phyloP scores from a whole-genome alignment of 2,888 invertebrate species.

The Lapara coniferarum region DNA sequence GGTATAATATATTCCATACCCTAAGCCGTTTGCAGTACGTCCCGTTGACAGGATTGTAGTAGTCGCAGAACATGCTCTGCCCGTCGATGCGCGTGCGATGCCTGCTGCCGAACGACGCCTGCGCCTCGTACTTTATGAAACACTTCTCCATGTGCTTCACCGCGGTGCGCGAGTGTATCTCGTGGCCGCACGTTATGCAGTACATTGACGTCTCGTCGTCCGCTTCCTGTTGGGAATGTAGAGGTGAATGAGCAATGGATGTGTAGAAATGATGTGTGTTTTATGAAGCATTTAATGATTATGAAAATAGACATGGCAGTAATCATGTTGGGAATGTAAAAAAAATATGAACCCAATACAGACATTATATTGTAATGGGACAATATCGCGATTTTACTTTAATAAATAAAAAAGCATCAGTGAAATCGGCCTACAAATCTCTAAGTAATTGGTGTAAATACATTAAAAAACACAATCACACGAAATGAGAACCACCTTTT shows the following conservation, averaged over 20 bases:
- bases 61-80: slow-evolving; percentile 99
- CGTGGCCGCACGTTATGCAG: slow-evolving; percentile 98
- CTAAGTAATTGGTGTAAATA: too few species aligned
- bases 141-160: slow-evolving; percentile 99
- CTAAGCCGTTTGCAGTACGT: slow-evolving; percentile 98
- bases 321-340: too few species aligned
- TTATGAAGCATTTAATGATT: too few species aligned
- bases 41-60: slow-evolving; percentile 92
- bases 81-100: slow-evolving; percentile 96
- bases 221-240: slow-evolving; percentile 59
- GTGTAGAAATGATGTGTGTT: not conserved
- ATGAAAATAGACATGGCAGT: too few species aligned
- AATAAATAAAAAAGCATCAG: too few species aligned
- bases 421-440: too few species aligned
- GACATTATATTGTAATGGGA: too few species aligned
- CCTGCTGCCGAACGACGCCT: slow-evolving; percentile 97
- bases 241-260: not conserved
- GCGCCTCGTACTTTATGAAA: slow-evolving; percentile 98
- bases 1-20: too few species aligned
- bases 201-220: slow-evolving; percentile 92
- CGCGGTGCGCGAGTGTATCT: slow-evolving; percentile 95
- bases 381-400: too few species aligned
- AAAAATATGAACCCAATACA: too few species aligned
- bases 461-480: too few species aligned
- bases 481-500: too few species aligned